Evolutionary conservation across 2,113 vertebrate species (phyloP).

Genomic region (Gallinago undulata): DNA sequence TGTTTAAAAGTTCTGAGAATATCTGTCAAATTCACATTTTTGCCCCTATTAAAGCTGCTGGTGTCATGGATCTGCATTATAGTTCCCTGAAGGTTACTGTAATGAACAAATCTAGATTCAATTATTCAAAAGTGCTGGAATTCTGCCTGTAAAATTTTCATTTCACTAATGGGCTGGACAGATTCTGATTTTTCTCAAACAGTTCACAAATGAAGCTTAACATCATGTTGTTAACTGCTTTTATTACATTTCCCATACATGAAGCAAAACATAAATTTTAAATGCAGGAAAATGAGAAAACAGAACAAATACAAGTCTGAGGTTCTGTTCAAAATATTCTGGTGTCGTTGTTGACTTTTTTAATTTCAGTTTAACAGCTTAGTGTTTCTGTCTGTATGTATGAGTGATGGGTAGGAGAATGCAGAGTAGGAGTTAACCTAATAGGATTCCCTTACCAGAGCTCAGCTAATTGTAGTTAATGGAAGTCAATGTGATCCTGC

Average conservation of each 20-base stretch:
- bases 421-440: background rate
- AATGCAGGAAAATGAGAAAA: slow-evolving; percentile 8
- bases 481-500: background rate
- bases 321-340: background rate
- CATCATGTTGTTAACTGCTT: slow-evolving; percentile 24
- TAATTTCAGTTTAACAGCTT: background rate
- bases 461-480: no score
- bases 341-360: background rate
- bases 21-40: slow-evolving; percentile 19
- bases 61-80: slow-evolving; percentile 11
- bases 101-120: slow-evolving; percentile 54
- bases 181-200: slow-evolving; percentile 46
- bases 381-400: background rate
- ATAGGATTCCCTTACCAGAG: no score
- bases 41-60: slow-evolving; percentile 34
- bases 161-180: slow-evolving; percentile 41
- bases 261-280: slow-evolving; percentile 35
- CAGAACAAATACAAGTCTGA: background rate
- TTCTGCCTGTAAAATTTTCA: slow-evolving; percentile 46
- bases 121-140: slow-evolving; percentile 45
- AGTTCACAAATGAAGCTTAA: slow-evolving; percentile 45
- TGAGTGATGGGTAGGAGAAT: background rate
- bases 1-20: background rate
- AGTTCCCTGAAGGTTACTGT: slow-evolving; percentile 43
- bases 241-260: background rate